phyloP scores from a whole-genome alignment of 2,797 vertebrate genomes.

The Luscinia megarhynchos region DNA sequence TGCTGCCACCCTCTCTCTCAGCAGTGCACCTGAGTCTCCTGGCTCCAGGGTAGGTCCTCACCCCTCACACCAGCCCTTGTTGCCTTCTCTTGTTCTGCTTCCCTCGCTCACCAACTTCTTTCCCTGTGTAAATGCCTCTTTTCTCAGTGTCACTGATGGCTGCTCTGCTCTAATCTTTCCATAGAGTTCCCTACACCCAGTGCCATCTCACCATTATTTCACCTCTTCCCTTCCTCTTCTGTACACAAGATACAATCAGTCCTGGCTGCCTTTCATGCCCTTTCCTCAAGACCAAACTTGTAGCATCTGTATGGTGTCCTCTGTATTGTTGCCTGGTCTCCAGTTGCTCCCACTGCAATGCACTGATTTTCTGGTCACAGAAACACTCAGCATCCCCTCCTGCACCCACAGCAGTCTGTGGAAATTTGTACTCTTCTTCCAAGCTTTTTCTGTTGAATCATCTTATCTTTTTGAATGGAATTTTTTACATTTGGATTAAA shows the following conservation, averaged over 20 bases:
- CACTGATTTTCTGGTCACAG: fast-evolving
- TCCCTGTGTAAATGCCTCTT: neutral
- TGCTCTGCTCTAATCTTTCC: neutral
- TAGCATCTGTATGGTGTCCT: fast-evolving
- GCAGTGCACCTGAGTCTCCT: neutral
- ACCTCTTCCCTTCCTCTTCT: neutral
- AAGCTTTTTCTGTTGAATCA: neutral
- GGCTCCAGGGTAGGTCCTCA: neutral
- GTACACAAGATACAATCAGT: fast-evolving
- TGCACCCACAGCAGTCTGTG: neutral
- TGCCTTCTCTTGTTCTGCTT: neutral
- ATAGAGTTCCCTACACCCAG: neutral
- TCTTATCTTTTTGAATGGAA: neutral
- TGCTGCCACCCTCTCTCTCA: neutral
- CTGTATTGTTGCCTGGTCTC: neutral
- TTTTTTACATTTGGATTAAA: neutral
- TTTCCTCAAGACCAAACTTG: neutral
- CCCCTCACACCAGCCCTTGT: neutral
- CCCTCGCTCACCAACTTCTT: fast-evolving
- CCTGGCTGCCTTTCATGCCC: neutral
- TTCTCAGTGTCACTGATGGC: neutral
- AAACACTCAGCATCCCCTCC: neutral
- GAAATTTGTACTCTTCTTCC: neutral
- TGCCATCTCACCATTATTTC: neutral
- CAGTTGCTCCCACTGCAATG: neutral